phyloP scores from a whole-genome alignment of 2,113 vertebrate genomes.

The Mormyrus iriodes region DNA sequence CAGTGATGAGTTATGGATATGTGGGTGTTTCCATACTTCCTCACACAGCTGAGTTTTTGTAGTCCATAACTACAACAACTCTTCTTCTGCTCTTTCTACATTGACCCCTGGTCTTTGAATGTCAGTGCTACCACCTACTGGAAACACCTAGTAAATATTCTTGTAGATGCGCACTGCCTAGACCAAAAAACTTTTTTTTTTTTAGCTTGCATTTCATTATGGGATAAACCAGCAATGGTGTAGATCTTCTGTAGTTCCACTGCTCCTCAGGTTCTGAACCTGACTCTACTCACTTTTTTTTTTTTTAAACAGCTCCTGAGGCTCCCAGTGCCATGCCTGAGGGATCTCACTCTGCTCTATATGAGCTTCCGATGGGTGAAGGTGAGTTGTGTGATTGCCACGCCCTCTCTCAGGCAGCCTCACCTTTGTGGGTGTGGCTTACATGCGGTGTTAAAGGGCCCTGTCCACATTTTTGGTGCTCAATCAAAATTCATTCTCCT shows the following conservation, averaged over 20 bases:
- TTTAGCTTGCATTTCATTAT: neutral
- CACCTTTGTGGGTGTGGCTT: neutral
- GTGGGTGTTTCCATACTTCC: neutral
- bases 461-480: neutral
- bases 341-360: constrained; percentile 50
- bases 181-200: neutral
- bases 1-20: neutral
- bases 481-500: neutral
- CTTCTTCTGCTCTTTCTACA: neutral
- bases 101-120: neutral
- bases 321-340: constrained; percentile 65
- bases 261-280: constrained; percentile 14
- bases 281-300: constrained; percentile 33
- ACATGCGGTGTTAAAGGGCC: neutral
- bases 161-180: neutral
- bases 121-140: neutral
- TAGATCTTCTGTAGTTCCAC: neutral
- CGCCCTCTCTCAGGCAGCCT: neutral
- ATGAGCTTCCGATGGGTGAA: constrained; percentile 67
- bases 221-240: neutral
- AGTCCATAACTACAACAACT: neutral
- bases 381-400: constrained; percentile 46
- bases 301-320: constrained; percentile 51
- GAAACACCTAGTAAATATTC: too few relatives aligned
- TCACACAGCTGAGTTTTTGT: neutral